Conservation (phyloP, 2,113 vertebrate species). For the Chaetodon auriga region DNA sequence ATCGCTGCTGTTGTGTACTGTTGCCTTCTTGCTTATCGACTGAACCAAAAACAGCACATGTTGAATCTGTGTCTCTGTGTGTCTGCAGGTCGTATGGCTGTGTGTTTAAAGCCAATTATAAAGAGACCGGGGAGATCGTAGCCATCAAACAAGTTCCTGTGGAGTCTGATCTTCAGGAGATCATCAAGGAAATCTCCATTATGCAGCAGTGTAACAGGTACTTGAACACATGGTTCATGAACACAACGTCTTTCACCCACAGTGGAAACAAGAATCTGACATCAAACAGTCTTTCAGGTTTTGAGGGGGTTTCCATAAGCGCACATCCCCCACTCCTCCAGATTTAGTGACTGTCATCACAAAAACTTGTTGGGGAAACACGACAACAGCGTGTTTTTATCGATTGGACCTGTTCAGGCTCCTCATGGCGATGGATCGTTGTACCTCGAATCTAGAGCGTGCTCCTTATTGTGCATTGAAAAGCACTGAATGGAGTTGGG, state of each 20-base stretch:
- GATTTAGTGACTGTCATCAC: background rate
- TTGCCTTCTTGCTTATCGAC: too few relatives aligned
- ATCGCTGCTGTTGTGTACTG: too few relatives aligned
- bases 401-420: too few relatives aligned
- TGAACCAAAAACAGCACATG: background rate
- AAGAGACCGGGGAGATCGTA: conserved; percentile 95
- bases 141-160: conserved; percentile 98
- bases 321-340: background rate
- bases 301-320: background rate
- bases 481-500: too few relatives aligned
- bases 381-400: too few relatives aligned
- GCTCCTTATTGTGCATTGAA: too few relatives aligned
- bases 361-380: background rate
- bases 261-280: background rate
- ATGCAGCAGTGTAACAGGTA: conserved; percentile 99
- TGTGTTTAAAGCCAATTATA: conserved; percentile 95
- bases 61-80: background rate
- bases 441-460: too few relatives aligned
- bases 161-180: conserved; percentile 97
- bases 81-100: conserved; percentile 92
- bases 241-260: too few relatives aligned
- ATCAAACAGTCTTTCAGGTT: background rate
- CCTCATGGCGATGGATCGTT: too few relatives aligned
- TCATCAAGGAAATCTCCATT: conserved; percentile 98
- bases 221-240: background rate